Evolutionary conservation across 2,888 invertebrate species (phyloP).

Genomic region (Metopia argyrocephala): DNA sequence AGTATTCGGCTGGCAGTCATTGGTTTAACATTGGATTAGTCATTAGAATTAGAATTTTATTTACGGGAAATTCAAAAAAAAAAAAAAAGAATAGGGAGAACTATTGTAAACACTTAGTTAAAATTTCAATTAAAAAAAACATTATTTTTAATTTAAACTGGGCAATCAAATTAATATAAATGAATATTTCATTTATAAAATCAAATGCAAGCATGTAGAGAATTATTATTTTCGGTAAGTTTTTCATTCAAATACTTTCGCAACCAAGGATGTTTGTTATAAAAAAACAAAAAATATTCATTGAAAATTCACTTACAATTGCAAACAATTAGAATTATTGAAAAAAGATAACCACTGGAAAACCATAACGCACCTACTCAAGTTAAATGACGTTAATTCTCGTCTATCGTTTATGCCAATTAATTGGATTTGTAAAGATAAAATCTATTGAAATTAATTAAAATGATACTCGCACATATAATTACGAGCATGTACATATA

Average conservation of each 20-base stretch:
- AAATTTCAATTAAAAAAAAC: conserved; percentile 15
- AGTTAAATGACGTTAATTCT: too few relatives aligned
- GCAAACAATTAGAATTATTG: not conserved
- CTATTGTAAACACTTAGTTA: not conserved
- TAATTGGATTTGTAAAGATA: conserved; percentile 22
- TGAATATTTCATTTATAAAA: conserved; percentile 63
- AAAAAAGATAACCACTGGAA: too few relatives aligned
- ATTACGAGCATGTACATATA: conserved; percentile 3
- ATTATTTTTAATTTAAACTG: conserved; percentile 58
- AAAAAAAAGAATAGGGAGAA: not conserved
- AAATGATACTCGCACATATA: conserved; percentile 2
- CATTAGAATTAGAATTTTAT: conserved; percentile 14
- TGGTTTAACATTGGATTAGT: conserved; percentile 40
- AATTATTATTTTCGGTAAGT: conserved; percentile 64
- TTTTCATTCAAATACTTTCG: conserved; percentile 4
- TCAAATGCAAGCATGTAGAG: conserved; percentile 64
- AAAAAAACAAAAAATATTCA: not conserved
- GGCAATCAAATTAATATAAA: conserved; percentile 64
- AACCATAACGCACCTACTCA: too few relatives aligned
- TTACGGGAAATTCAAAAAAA: not conserved
- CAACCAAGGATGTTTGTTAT: too few relatives aligned
- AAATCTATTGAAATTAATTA: conserved; percentile 10
- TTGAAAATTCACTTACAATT: not conserved
- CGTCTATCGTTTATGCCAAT: not conserved
- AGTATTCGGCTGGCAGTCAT: conserved; percentile 49